Evolutionary conservation across 2,888 invertebrate genomes (phyloP), one percentile per base, ranked within the genome.

Genomic region (Synanthedon tipuliformis): DNA sequence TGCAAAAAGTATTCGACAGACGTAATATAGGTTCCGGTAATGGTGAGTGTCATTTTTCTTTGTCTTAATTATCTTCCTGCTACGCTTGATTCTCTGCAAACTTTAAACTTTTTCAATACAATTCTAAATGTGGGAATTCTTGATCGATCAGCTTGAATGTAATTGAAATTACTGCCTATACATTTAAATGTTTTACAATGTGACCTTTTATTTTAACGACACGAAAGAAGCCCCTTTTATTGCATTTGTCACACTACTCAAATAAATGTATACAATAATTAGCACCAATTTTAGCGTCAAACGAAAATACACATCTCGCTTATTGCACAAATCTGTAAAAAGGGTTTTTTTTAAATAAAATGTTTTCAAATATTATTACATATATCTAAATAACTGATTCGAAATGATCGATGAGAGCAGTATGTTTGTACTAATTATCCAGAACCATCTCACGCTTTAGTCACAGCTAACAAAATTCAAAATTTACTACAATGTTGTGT

Each of bases 401-500:
- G 34, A 34, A 34, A 34, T 10, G 34, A 10, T 34, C 34, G 34
- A 34, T 10, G 34, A 34, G 34, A 34, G 34, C 34, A 34, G 34
- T 34, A 34, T 34, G 34, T 34, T 34, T 34, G 34, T 45, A 79
- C 79, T 82, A 83, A 82, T 81, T 69, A 62, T 75, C 75, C 74
- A 73, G 71, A 75, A 75, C 75, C 84, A 84, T 81, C 65, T 82
- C 85, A 82, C 79, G 81, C 84, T 82, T 82, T 63, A 72, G 77
- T 82, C 84, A 85, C 81, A 78, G 78, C 84, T 86, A 86, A 85
- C 86, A 78, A 86, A 86, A 86, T 86, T 86, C 85, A 65, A 88
- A 88, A 86, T 85, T 82, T 70, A 67, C 64, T 68, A 74, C 68
- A 63, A 80, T 85, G 88, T 86, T 88, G 87, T 87, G 87, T 88